These are phyloP conservation scores for Pseudorectes ferrugineus DNA, from an alignment of 2,113 vertebrate genomes.

Conservation along the genomic window DNA sequence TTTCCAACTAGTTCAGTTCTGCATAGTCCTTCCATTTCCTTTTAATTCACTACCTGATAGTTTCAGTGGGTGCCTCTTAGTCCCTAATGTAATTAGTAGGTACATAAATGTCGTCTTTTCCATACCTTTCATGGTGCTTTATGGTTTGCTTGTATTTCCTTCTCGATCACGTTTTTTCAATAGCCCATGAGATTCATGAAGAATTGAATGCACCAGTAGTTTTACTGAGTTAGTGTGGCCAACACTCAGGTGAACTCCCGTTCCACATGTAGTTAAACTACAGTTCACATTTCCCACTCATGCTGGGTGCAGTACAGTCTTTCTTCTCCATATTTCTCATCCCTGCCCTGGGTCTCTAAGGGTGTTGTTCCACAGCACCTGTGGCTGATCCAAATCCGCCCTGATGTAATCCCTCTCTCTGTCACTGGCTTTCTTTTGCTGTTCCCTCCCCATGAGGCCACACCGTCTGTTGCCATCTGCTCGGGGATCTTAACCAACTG, in stretches of 20 bases:
- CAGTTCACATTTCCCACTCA: neutral
- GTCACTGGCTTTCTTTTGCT: neutral
- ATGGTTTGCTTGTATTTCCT: neutral
- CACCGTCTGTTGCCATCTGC: neutral
- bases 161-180: neutral
- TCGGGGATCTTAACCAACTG: neutral
- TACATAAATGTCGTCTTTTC: neutral
- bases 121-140: neutral
- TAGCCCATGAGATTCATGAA: neutral
- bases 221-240: neutral
- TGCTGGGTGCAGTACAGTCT: neutral
- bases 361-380: neutral
- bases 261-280: neutral
- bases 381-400: neutral
- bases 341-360: neutral
- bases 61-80: neutral
- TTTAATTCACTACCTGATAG: neutral
- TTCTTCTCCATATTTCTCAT: neutral
- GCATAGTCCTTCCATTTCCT: neutral
- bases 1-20: neutral
- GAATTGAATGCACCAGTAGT: neutral
- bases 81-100: neutral
- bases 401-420: neutral
- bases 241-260: neutral
- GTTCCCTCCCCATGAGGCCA: neutral